phyloP scores from a whole-genome alignment of 2,888 invertebrate species.

The Drosophila limbata region DNA sequence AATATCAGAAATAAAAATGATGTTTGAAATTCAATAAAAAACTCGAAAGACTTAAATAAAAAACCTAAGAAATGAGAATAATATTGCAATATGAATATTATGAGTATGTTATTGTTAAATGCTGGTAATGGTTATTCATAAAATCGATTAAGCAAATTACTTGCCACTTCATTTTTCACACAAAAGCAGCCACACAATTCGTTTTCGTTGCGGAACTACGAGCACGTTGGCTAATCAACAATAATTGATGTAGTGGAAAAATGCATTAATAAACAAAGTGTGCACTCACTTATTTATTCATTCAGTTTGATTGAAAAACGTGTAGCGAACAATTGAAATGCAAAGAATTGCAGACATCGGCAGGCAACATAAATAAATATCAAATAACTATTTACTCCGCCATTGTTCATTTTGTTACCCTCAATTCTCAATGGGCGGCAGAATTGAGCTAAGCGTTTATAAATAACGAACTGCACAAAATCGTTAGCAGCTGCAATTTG shows the following conservation, averaged over 20 bases:
- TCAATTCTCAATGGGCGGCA: background rate
- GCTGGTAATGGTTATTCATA: slow-evolving; percentile 13
- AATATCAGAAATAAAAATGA: background rate
- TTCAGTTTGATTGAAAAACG: slow-evolving; percentile 43
- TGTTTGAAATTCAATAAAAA: background rate
- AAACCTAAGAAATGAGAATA: background rate
- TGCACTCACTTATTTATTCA: slow-evolving; percentile 54
- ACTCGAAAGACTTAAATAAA: background rate
- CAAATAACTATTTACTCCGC: slow-evolving; percentile 13
- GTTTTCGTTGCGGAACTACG: slow-evolving; percentile 60
- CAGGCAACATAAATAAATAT: slow-evolving; percentile 46
- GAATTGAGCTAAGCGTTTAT: slow-evolving; percentile 53
- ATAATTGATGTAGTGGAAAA: slow-evolving; percentile 66
- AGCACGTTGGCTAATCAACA: slow-evolving; percentile 66
- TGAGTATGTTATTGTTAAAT: slow-evolving; percentile 12
- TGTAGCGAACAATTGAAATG: slow-evolving; percentile 57
- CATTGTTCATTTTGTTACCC: background rate
- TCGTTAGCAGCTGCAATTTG: slow-evolving; percentile 31
- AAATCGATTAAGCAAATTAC: slow-evolving; percentile 61
- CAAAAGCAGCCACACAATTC: slow-evolving; percentile 17
- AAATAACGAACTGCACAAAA: slow-evolving; percentile 40
- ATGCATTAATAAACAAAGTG: slow-evolving; percentile 59
- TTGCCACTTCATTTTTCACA: slow-evolving; percentile 47
- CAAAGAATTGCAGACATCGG: slow-evolving; percentile 27
- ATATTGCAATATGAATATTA: background rate